Base-by-base conservation (phyloP, 2,888 invertebrate species). In the Pammene fasciana region DNA sequence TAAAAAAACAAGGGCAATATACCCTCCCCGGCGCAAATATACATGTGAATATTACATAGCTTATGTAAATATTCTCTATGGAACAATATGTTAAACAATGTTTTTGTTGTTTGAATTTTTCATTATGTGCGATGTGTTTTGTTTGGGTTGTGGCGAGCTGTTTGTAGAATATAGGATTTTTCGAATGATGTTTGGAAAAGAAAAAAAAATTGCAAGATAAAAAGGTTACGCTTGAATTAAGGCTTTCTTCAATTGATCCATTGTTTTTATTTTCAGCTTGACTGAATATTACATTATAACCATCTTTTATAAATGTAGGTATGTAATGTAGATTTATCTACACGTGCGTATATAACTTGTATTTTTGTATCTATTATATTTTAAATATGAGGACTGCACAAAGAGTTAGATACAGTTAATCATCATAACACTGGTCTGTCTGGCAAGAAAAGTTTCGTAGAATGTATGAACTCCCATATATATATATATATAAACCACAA, bases 1-100 rank as follows among this genome's bases (percentile, higher is more conserved):
- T 91, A 87, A 91, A 92, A 92, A 92, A 92, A 92, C 90, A 92
- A 87, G 90, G 92, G 92, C 76, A 85, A 85, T 82, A 86, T 83
- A 82, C 77, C 78, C 80, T 62, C 76, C 73, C 73, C 73, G 76
- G 72, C 57, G 71, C 76, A 74, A 77, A 79, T 78, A 79, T 78
- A 81, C 75, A 75, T 76, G 75, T 72, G 75, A 75, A 79, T 75
- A 76, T 74, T 75, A 83, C 77, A 83, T 82, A 81, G 75, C 76
- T 76, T 78, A 75, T 75, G 79, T 82, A 86, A 86, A 85, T 83
- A 86, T 78, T 77, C 74, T 74, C 74, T 72, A 71, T 74, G 72
- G 67, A 73, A 75, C 72, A 76, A 78, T 83, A 80, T 83, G 80
- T 79, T 80, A 75, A 77, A 81, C 74, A 78, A 56, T 84, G 82